These are phyloP conservation scores for Thelaira solivaga DNA, from an alignment of 2,888 invertebrate genomes.

Conservation along the genomic window DNA sequence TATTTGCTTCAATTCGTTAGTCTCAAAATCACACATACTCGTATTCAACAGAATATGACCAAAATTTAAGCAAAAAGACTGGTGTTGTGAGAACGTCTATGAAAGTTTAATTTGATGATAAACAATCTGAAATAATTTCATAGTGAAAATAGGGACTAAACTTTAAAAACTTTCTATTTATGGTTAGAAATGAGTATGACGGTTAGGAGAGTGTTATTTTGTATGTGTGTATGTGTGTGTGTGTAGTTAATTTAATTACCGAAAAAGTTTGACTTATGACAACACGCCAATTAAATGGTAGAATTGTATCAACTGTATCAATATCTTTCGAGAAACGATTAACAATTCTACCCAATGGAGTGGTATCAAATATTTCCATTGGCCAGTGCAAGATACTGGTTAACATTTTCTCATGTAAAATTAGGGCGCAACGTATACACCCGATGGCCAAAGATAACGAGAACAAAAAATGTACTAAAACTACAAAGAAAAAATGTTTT, in stretches of 20 bases:
- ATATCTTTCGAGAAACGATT: slow-evolving; percentile 82
- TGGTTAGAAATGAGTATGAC: slow-evolving; percentile 22
- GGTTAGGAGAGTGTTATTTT: too few relatives aligned
- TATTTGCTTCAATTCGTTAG: too few relatives aligned
- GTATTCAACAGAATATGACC: too few relatives aligned
- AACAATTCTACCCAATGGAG: slow-evolving; percentile 86
- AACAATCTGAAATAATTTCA: too few relatives aligned
- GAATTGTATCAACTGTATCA: slow-evolving; percentile 79
- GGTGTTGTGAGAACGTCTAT: too few relatives aligned
- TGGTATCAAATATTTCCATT: slow-evolving; percentile 87
- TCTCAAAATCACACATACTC: too few relatives aligned
- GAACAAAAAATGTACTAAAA: slow-evolving; percentile 71
- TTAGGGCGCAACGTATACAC: slow-evolving; percentile 79
- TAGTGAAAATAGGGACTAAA: too few relatives aligned
- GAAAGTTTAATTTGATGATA: too few relatives aligned
- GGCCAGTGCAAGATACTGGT: slow-evolving; percentile 82
- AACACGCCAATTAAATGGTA: slow-evolving; percentile 77
- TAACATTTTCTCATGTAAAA: slow-evolving; percentile 81
- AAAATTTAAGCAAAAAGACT: too few relatives aligned
- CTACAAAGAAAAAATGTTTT: slow-evolving; percentile 66
- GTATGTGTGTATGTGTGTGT: background rate
- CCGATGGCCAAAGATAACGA: slow-evolving; percentile 76
- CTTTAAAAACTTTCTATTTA: too few relatives aligned
- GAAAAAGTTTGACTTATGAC: slow-evolving; percentile 76
- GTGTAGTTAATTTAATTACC: slow-evolving; percentile 72